Evolutionary conservation across 2,888 invertebrate species (phyloP).

Genomic region (Brachyptera risi): DNA sequence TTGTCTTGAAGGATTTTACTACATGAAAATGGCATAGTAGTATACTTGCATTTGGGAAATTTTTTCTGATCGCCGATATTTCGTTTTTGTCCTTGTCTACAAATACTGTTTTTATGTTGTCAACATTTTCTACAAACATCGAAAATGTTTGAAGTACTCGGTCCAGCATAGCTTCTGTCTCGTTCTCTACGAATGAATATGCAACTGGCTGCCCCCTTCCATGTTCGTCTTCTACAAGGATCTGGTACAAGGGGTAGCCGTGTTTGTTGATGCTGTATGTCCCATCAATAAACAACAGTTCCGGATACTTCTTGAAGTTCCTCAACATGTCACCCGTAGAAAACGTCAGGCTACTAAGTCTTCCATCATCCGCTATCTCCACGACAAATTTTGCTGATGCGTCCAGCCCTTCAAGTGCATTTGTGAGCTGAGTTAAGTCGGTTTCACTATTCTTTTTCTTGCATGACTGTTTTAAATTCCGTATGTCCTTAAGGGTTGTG

Average conservation of each 20-base stretch:
- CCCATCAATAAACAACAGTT: no score
- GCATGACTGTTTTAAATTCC: not conserved
- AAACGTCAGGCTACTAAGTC: not conserved
- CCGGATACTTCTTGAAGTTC: no score
- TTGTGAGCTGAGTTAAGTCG: not conserved
- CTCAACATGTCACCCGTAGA: no score
- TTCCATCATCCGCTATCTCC: not conserved
- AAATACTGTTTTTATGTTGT: not conserved
- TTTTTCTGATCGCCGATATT: no score
- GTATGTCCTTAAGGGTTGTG: not conserved
- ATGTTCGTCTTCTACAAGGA: no score
- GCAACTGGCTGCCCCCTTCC: no score
- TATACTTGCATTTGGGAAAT: no score
- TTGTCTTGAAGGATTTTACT: not conserved
- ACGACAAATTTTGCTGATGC: not conserved
- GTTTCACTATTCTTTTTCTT: not conserved
- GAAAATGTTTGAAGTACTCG: no score
- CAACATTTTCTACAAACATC: not conserved
- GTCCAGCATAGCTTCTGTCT: no score
- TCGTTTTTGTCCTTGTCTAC: not conserved
- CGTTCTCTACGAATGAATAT: no score
- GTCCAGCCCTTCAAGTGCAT: not conserved
- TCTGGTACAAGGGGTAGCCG: no score
- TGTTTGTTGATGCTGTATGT: no score
- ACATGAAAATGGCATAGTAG: not conserved